A percentile compares a stretch with the other conserved stretches of the same genome.
Conservation (phyloP, 2,888 invertebrate species). For the Gymnoscelis rufifasciata region DNA sequence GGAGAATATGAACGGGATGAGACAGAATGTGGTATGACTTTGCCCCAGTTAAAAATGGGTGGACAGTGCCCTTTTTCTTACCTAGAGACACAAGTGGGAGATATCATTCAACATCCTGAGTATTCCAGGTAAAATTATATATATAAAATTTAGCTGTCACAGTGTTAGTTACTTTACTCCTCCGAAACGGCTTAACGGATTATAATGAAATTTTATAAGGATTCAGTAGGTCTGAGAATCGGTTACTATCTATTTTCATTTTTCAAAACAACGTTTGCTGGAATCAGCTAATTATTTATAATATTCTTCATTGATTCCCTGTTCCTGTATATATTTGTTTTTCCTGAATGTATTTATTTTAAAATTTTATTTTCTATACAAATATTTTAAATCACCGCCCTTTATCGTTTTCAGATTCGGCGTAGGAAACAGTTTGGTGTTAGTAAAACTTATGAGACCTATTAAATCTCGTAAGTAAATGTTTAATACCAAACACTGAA, state of each 20-base stretch:
- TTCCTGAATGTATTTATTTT: too few relatives aligned
- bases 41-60: conserved; percentile 47
- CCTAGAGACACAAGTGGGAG: conserved; percentile 52
- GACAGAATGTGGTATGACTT: conserved; percentile 52
- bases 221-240: too few relatives aligned
- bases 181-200: too few relatives aligned
- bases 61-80: conserved; percentile 52
- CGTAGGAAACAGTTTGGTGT: conserved; percentile 58
- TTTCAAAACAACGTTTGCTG: too few relatives aligned
- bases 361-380: neutral
- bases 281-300: too few relatives aligned
- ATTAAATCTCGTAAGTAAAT: conserved; percentile 55
- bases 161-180: too few relatives aligned
- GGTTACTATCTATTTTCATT: too few relatives aligned
- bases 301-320: too few relatives aligned
- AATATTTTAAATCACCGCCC: neutral
- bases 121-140: conserved; percentile 57
- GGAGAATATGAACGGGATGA: conserved; percentile 67
- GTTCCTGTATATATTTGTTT: too few relatives aligned
- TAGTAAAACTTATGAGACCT: conserved; percentile 57
- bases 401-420: conserved; percentile 51
- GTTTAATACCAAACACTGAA: too few relatives aligned
- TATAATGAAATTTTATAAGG: too few relatives aligned
- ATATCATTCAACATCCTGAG: conserved; percentile 64
- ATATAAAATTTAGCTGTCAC: too few relatives aligned